Conservation (phyloP, 1,140 invertebrate species). For the Drosophila obscura region DNA sequence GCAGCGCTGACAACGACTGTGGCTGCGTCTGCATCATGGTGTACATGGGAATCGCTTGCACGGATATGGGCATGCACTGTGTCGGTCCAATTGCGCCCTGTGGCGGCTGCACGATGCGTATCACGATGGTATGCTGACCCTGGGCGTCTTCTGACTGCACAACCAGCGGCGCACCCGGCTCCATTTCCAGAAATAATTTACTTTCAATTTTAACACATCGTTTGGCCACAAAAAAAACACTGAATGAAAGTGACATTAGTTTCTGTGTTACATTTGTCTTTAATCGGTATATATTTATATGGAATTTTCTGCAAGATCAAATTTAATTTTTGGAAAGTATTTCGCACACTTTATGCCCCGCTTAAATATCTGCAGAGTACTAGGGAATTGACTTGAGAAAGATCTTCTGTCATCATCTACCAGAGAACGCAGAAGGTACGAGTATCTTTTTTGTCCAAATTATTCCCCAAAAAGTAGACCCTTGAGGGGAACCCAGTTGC, state of each 20-base stretch:
- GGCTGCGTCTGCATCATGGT: not conserved
- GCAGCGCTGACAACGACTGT: not conserved
- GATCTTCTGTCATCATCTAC: not conserved
- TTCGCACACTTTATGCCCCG: too few relatives aligned
- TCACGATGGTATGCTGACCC: conserved; percentile 26
- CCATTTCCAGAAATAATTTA: conserved; percentile 11
- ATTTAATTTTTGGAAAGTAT: too few relatives aligned
- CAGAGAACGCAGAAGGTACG: too few relatives aligned
- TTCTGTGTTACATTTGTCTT: too few relatives aligned
- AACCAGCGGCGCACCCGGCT: not conserved
- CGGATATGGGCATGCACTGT: conserved; percentile 10
- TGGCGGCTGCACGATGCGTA: conserved; percentile 20
- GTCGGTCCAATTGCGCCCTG: not conserved
- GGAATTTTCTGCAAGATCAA: too few relatives aligned
- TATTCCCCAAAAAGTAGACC: too few relatives aligned
- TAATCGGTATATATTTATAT: too few relatives aligned
- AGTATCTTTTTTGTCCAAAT: too few relatives aligned
- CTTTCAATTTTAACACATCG: conserved; percentile 26
- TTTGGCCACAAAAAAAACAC: not conserved
- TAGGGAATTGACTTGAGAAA: too few relatives aligned
- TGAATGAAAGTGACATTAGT: not conserved
- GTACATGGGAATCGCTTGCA: conserved; percentile 11
- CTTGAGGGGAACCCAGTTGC: too few relatives aligned
- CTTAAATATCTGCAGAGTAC: conserved; percentile 1
- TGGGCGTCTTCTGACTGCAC: not conserved